A percentile compares a stretch with the other conserved stretches of the same genome.
Conservation (phyloP, 2,888 invertebrate species). For the Lasioglossum calceatum region DNA sequence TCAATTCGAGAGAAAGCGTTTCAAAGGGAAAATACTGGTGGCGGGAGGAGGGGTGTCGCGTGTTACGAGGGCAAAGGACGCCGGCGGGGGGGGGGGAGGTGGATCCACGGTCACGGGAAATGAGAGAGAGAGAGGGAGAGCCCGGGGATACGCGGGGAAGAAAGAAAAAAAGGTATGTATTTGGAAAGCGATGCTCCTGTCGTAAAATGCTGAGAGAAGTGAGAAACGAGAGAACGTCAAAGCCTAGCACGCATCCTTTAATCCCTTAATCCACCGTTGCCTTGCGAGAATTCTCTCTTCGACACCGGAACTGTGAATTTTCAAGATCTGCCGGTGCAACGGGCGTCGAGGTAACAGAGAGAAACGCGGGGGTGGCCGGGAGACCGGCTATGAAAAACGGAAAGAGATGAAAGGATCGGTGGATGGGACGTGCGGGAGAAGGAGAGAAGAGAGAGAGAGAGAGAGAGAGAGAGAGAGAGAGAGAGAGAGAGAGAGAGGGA, state of each 20-base stretch:
- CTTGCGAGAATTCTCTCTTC: conserved; percentile 64
- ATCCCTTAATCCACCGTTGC: conserved; percentile 73
- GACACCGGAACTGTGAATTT: conserved; percentile 70
- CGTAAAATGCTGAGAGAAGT: conserved; percentile 58
- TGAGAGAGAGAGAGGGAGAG: conserved; percentile 7
- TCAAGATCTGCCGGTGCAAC: conserved; percentile 58
- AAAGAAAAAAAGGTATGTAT: conserved; percentile 61
- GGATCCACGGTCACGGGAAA: conserved; percentile 21
- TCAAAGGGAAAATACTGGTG: conserved; percentile 63
- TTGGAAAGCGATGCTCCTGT: conserved; percentile 68
- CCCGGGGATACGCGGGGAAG: conserved; percentile 35
- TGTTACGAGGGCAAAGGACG: conserved; percentile 32
- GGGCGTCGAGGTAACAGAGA: conserved; percentile 30
- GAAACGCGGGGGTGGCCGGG: background rate
- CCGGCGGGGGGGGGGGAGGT: background rate
- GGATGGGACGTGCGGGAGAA: background rate
- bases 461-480: conserved; percentile 13
- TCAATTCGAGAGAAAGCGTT: conserved; percentile 59
- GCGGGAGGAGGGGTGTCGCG: conserved; percentile 47
- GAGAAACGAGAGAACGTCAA: conserved; percentile 65
- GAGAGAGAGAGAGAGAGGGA: background rate
- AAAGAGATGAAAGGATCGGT: conserved; percentile 6
- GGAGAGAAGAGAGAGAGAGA: background rate
- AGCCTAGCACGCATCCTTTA: conserved; percentile 70
- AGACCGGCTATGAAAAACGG: conserved; percentile 9